Evolutionary conservation across 2,888 invertebrate genomes (phyloP).

Genomic region (Arge pagana): DNA sequence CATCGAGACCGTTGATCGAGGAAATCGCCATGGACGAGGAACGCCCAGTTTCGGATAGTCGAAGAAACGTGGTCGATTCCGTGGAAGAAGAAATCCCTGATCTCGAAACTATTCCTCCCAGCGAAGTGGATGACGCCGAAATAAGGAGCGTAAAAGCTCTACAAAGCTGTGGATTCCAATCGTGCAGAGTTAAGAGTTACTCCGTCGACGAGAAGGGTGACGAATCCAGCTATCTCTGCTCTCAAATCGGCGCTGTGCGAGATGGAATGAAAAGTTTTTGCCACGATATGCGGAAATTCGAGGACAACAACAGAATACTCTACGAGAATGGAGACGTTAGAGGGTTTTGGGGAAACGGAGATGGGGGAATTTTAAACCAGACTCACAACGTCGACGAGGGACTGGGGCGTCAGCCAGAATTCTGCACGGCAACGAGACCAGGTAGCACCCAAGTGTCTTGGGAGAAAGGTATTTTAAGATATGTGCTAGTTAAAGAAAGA

Average conservation of each 20-base stretch:
- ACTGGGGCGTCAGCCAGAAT: not conserved
- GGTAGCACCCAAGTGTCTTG: not conserved
- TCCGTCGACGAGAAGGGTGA: too few relatives aligned
- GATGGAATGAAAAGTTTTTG: conserved; percentile 40
- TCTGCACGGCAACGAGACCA: not conserved
- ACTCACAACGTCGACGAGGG: not conserved
- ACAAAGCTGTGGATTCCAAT: too few relatives aligned
- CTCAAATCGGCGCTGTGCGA: conserved; percentile 37
- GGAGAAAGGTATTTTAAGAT: too few relatives aligned
- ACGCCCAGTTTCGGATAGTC: conserved; percentile 18
- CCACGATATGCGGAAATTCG: conserved; percentile 36
- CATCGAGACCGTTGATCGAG: conserved; percentile 32
- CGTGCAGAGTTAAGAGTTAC: too few relatives aligned
- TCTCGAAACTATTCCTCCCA: too few relatives aligned
- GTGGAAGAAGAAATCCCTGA: too few relatives aligned
- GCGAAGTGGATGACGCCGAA: too few relatives aligned
- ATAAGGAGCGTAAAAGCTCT: too few relatives aligned
- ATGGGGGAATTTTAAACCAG: not conserved
- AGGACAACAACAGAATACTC: conserved; percentile 37
- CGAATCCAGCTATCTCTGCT: conserved; percentile 15
- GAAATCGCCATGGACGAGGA: conserved; percentile 29
- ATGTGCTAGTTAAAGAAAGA: too few relatives aligned
- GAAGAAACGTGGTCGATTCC: conserved; percentile 24
- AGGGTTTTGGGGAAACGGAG: conserved; percentile 5
- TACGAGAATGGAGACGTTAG: conserved; percentile 25